These are phyloP conservation scores for Rhadinocentrus ornatus DNA, from an alignment of 2,797 vertebrate genomes.

Conservation along the genomic window DNA sequence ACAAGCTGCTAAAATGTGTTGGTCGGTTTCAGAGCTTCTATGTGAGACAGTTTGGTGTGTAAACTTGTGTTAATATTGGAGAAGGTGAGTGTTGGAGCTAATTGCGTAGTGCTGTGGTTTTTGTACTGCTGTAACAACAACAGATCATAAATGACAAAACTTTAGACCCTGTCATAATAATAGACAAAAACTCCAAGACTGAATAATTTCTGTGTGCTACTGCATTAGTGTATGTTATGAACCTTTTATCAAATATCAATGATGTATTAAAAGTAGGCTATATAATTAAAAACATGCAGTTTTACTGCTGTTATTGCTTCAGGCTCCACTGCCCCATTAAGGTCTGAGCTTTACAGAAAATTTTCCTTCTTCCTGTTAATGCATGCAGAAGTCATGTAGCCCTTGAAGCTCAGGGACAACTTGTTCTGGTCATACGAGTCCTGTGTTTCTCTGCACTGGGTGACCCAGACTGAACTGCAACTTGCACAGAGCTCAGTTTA, in stretches of 20 bases:
- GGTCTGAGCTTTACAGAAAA: neutral
- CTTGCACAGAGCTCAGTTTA: constrained; percentile 59
- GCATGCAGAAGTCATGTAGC: neutral
- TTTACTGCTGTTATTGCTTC: neutral
- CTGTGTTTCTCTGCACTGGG: constrained; percentile 23
- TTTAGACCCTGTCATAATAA: neutral
- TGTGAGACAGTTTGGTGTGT: neutral
- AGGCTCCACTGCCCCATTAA: neutral
- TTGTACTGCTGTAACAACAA: no score
- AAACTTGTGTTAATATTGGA: neutral
- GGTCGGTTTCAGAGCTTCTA: no score
- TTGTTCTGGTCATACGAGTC: constrained; percentile 12
- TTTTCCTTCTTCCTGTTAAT: constrained; percentile 3
- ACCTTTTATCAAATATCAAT: no score
- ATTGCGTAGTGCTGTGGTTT: no score
- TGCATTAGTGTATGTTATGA: neutral
- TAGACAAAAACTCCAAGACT: neutral
- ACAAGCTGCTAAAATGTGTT: no score
- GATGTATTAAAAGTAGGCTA: neutral
- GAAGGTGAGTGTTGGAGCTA: neutral
- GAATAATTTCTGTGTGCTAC: neutral
- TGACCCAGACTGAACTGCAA: constrained; percentile 55
- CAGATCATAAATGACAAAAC: neutral
- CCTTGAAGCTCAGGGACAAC: constrained; percentile 22
- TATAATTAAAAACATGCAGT: neutral